Evolutionary conservation across 2,113 vertebrate genomes (phyloP).

Genomic region (Baryphthengus martii): DNA sequence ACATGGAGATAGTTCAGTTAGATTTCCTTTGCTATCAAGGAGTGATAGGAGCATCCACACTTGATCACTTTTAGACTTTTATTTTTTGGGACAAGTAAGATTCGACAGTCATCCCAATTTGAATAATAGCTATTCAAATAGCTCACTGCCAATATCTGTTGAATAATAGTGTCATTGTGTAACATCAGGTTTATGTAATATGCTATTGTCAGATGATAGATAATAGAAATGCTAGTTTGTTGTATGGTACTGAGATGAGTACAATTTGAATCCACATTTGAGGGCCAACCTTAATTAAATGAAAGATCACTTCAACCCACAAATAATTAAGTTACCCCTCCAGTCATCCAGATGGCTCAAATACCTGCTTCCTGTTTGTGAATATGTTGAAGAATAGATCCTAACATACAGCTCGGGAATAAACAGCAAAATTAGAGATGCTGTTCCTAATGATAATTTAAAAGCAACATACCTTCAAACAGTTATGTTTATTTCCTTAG

Average conservation of each 20-base stretch:
- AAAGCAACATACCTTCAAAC: neutral
- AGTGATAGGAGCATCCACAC: neutral
- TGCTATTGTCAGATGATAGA: neutral
- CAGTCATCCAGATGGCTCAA: neutral
- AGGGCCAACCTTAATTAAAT: neutral
- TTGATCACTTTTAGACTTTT: neutral
- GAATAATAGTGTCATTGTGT: neutral
- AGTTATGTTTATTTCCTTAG: neutral
- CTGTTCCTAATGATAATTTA: neutral
- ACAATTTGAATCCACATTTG: neutral
- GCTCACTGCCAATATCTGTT: neutral
- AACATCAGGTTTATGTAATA: slow-evolving; percentile 19
- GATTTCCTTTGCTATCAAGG: neutral
- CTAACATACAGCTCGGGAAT: neutral
- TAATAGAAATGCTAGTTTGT: neutral
- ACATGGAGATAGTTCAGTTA: neutral
- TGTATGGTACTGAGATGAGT: neutral
- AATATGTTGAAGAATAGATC: neutral
- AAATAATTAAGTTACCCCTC: neutral
- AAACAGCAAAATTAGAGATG: neutral
- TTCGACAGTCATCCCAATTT: neutral
- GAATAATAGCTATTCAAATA: neutral
- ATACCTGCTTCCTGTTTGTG: neutral
- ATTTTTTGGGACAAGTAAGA: neutral
- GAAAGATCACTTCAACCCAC: neutral